Conservation (phyloP, 1,140 invertebrate genomes). For the Semibalanus balanoides region DNA sequence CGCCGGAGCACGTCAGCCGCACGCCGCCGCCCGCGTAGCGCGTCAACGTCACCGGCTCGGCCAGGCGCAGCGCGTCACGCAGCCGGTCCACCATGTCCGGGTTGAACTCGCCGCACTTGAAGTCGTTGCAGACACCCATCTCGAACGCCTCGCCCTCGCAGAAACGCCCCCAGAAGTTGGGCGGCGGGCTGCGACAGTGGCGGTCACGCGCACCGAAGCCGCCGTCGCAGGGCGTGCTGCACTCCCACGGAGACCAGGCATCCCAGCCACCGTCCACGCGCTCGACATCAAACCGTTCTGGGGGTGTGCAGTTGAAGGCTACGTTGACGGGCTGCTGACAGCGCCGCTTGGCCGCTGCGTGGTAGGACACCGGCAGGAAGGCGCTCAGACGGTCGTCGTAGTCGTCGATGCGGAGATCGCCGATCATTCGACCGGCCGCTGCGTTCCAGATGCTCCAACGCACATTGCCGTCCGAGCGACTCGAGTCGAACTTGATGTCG, state of each 20-base stretch:
- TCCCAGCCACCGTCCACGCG: not conserved
- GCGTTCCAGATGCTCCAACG: not conserved
- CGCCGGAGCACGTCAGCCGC: not conserved
- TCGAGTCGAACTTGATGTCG: not conserved
- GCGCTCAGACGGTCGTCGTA: not conserved
- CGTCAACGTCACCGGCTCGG: not conserved
- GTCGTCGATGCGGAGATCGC: not conserved
- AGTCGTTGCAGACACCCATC: slow-evolving; percentile 4
- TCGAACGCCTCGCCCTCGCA: slow-evolving; percentile 2
- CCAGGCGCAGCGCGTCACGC: not conserved
- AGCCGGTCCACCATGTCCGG: not conserved
- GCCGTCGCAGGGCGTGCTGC: not conserved
- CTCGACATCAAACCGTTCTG: not conserved
- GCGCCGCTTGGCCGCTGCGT: not conserved
- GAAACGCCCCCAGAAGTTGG: not conserved
- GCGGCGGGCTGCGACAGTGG: not conserved
- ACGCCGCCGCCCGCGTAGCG: not conserved
- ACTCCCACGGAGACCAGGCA: not conserved
- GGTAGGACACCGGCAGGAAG: not conserved
- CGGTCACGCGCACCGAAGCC: not conserved
- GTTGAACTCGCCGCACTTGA: slow-evolving; percentile 3
- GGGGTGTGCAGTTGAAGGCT: slow-evolving; percentile 1
- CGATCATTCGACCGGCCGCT: not conserved
- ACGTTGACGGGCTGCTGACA: not conserved
- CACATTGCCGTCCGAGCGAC: not conserved